Evolutionary conservation across 2,888 invertebrate genomes (phyloP), one percentile per base, ranked within the genome.

Genomic region (Lepidochrysops patricia): DNA sequence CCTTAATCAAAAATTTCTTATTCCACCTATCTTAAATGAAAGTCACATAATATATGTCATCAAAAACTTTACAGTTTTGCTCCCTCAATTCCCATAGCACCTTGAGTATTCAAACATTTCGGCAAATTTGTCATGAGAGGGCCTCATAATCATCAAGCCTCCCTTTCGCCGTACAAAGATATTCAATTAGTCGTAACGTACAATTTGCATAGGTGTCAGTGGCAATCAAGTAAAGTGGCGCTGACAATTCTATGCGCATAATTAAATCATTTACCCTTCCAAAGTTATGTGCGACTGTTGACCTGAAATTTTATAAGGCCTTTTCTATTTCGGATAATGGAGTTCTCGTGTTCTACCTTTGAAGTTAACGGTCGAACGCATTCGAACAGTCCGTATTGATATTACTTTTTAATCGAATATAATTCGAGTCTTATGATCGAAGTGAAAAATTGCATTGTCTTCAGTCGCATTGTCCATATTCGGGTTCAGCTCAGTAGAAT

Each of bases 201-300:
- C 81, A 76, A 88, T 88, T 87, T 87, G 84, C 87, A 88, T 85
- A 82, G 81, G 85, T 86, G 85, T 85, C 83, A 76, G 70, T 76
- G 75, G 77, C 83, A 80, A 86, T 85, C 80, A 82, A 85, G 82
- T 87, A 80, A 86, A 84, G 78, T 83, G 80, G 75, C 73, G 73
- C 72, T 76, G 74, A 76, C 79, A 78, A 76, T 80, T 77, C 72
- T 75, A 79, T 71, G 72, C 72, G 82, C 79, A 82, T 84, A 84
- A 85, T 84, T 80, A 76, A 84, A 80, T 86, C 73, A 79, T 80
- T 77, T 77, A 80, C 79, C 80, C 80, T 77, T 76, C 73, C 68
- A 58, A 71, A 76, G 66, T 73, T 75, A 73, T 76, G 71, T 62
- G 66, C 69, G 68, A 68, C 70, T 75, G 67, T 71, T 76, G 74